Evolutionary conservation across 2,888 invertebrate species (phyloP), one percentile per base, ranked within the genome.

Genomic region (Drosophila niveifrons): DNA sequence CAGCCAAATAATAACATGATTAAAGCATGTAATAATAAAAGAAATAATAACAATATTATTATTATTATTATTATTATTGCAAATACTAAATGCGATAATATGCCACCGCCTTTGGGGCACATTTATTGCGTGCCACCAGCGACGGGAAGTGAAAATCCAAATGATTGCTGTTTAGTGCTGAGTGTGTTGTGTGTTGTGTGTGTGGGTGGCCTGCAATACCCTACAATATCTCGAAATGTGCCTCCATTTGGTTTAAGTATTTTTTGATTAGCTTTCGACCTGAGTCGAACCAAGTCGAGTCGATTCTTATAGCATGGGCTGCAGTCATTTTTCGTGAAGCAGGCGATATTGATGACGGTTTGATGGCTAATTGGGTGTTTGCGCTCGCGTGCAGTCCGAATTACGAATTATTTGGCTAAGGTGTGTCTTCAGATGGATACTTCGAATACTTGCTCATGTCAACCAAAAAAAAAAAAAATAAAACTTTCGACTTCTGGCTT

Each of bases 191-290:
- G 15, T 31, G 17, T 39, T 31, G 17, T 41, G 31, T 56, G 46
- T 4, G 50, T 67, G 58, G 72, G 46, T 64, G 58, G 68, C 34
- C 44, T n/a, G 13, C 31, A 36, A 36, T 36, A 36, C 36, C 36
- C 36, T 36, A n/a, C 36, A 36, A 36, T 36, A 6, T 6, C 34
- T 39, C 48, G 50, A 81, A 71, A 83, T 84, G 75, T n/a, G n/a
- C 61, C 62, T 51, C 41, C 66, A 71, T 84, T 79, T 61, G 23
- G 41, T 61, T 80, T 74, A 82, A 82, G 83, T 77, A 80, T 69
- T 86, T 86, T 86, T 80, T 82, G 81, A 82, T 82, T 82, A 82
- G 77, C 61, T 68, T 77, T 72, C 36, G 39, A 23, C 4, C 23
- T 55, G 61, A 53, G 31, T 31, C 9, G 31, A 31, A 2, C 10